Base-by-base conservation (phyloP, 2,888 invertebrate genomes). In the Zele albiditarsus region DNA sequence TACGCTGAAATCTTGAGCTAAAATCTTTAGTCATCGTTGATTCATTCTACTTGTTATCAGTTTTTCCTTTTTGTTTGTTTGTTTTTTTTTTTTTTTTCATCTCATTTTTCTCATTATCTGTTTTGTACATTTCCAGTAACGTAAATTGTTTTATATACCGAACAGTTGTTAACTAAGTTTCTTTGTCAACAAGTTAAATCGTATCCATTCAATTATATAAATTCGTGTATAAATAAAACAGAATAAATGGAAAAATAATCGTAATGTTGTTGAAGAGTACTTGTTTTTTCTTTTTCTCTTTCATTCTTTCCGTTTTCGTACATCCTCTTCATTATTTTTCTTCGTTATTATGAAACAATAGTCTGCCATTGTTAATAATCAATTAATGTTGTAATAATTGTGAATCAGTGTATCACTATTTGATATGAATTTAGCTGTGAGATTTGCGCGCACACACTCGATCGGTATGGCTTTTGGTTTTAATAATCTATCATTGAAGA, bases 401-500 rank as follows among this genome's bases (percentile, higher is more conserved):
- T 60, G 60, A 60, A 27, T 60, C 60, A 58, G 5, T 58, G 57
- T 58, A 58, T 58, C 23, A 60, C 16, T 27, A 60, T 6, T 60
- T 60, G 60, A 60, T 60, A n/a, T 25, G 1, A 16, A 60, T 60
- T 60, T 53, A 68, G 68, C 68, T 57, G 31, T 10, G 46, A 53
- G 33, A 57, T 68, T 46, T 53, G 53, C 20, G 46, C 28, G 53
- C 28, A 68, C 31, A 57, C 53, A 60, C 60, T 60, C 23, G 57
- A 68, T 68, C 46, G 68, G 53, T 68, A 42, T 58, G 60, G 70
- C 70, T 58, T 70, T 70, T 70, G 58, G 70, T 60, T 38, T 38
- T 53, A 53, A 8, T 53, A 53, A 70, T 70, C 23, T 60, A 70
- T 70, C 25, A 60, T 31, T 69, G 42, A 58, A 70, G 27, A 20